phyloP scores from a whole-genome alignment of 92 coral and sea anemone species.

The Meandrina meandrites region DNA sequence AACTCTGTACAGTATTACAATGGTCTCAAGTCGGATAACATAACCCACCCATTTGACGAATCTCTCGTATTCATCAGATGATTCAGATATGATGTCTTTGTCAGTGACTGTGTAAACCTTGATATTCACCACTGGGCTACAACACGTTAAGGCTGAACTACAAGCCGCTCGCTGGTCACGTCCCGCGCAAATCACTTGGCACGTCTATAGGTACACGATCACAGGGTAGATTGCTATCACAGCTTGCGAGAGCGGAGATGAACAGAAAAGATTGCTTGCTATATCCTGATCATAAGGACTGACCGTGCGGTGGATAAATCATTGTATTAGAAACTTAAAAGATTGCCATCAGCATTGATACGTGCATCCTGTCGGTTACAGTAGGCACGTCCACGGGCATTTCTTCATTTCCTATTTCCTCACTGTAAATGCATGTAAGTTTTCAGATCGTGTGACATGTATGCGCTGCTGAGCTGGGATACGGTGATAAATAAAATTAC shows the following conservation, averaged over 20 bases:
- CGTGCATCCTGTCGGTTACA: not conserved
- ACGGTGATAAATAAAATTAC: not conserved
- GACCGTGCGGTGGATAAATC: not conserved
- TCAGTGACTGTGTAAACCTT: not conserved
- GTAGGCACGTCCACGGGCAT: not conserved
- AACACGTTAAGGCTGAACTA: not conserved
- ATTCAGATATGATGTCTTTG: not conserved
- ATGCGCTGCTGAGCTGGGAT: not conserved
- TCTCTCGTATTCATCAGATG: too few relatives aligned
- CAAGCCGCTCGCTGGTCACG: constrained; percentile 2
- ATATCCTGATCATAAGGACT: not conserved
- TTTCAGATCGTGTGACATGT: not conserved
- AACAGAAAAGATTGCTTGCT: not conserved
- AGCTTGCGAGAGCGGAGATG: not conserved
- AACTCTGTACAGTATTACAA: too few relatives aligned
- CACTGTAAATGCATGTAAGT: not conserved
- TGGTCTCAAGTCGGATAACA: too few relatives aligned
- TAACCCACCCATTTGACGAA: not conserved
- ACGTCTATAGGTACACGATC: not conserved
- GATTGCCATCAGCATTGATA: not conserved
- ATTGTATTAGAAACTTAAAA: not conserved
- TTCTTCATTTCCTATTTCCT: not conserved
- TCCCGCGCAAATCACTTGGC: not conserved
- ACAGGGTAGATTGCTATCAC: constrained; percentile 5
- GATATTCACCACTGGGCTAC: not conserved